Evolutionary conservation across 37 sponge, comb jelly and placozoan species (phyloP).

Genomic region (Corticium candelabrum): DNA sequence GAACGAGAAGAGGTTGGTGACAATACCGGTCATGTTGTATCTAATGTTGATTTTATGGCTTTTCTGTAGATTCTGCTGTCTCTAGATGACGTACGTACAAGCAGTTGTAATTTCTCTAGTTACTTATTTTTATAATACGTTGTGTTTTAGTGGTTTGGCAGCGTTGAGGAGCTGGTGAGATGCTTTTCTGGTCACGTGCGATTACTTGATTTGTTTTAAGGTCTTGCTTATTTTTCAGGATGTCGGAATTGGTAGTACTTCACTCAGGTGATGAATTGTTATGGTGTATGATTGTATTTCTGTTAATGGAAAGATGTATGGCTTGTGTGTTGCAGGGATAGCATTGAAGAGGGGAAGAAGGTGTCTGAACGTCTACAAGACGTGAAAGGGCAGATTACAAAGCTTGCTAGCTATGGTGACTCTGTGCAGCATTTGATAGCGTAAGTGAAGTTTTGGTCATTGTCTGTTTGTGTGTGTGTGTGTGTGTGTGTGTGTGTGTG

Average conservation of each 20-base stretch:
- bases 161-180: background rate
- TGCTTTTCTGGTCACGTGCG: too few species aligned
- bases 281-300: too few species aligned
- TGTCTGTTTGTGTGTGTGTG: too few species aligned
- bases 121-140: background rate
- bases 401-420: background rate
- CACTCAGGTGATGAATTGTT: background rate
- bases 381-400: background rate
- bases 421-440: background rate
- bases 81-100: background rate
- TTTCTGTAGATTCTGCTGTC: background rate
- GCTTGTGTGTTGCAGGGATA: background rate
- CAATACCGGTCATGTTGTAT: background rate
- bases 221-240: background rate
- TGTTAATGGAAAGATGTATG: too few species aligned
- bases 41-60: background rate
- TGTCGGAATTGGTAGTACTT: background rate
- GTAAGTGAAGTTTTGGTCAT: background rate
- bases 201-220: background rate
- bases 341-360: background rate
- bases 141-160: background rate
- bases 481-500: too few species aligned
- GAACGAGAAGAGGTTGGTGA: constrained; percentile 3
- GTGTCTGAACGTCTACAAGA: background rate
- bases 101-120: too few species aligned